Percentiles rank a stretch among this genome's conserved stretches.
phyloP scores from a whole-genome alignment of 2,888 invertebrate species.

The Ormyrus nitidulus region DNA sequence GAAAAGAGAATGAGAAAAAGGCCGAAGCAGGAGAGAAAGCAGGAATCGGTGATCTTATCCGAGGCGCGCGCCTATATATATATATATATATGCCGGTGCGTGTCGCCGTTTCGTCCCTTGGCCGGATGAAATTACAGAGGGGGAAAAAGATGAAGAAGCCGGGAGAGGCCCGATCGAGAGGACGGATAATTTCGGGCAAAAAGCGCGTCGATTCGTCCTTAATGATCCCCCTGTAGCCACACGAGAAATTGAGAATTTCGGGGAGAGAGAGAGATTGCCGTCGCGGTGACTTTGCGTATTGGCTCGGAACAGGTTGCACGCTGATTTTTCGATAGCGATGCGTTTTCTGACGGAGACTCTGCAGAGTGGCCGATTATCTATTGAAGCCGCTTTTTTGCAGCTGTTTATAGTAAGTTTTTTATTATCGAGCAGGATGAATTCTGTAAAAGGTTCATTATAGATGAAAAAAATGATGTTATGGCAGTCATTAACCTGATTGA shows the following conservation, averaged over 20 bases:
- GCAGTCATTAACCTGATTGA: not conserved
- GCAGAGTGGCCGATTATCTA: too few relatives aligned
- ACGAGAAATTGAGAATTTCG: constrained; percentile 46
- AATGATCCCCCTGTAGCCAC: constrained; percentile 36
- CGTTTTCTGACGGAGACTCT: too few relatives aligned
- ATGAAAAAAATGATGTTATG: not conserved
- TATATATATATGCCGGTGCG: not conserved
- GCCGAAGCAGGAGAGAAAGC: constrained; percentile 25
- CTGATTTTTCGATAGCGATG: too few relatives aligned
- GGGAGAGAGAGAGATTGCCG: not conserved
- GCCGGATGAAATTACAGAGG: constrained; percentile 51
- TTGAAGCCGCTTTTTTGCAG: too few relatives aligned
- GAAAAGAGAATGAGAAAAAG: constrained; percentile 16
- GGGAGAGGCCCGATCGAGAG: constrained; percentile 43
- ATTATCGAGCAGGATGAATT: too few relatives aligned
- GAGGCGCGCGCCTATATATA: not conserved
- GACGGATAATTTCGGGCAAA: constrained; percentile 54
- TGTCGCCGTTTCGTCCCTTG: constrained; percentile 14
- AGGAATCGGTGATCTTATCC: constrained; percentile 51
- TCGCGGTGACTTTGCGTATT: constrained; percentile 21
- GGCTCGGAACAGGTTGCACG: too few relatives aligned
- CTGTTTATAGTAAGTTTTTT: too few relatives aligned
- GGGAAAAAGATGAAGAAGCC: constrained; percentile 5
- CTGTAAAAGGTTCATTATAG: too few relatives aligned
- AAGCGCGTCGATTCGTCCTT: constrained; percentile 49